These are phyloP conservation scores for Plusia festucae DNA, from an alignment of 2,888 invertebrate genomes.

Conservation along the genomic window DNA sequence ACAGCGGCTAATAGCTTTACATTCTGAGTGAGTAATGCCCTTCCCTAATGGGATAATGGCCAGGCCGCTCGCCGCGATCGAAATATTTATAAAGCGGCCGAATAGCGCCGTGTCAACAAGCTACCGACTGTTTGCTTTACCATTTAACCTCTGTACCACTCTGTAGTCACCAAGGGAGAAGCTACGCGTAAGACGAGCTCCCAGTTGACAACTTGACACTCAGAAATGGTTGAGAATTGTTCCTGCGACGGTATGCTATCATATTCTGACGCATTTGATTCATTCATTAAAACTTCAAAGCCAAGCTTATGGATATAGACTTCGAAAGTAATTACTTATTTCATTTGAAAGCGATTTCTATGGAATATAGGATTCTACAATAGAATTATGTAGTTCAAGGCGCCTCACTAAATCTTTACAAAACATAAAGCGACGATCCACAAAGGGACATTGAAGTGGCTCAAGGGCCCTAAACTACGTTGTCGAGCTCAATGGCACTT, in stretches of 20 bases:
- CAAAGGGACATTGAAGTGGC: constrained; percentile 75
- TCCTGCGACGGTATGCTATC: constrained; percentile 32
- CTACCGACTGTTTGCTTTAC: constrained; percentile 81
- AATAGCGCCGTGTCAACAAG: constrained; percentile 83
- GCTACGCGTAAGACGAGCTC: constrained; percentile 64
- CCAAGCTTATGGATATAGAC: too few relatives aligned
- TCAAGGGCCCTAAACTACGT: constrained; percentile 74
- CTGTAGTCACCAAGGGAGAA: constrained; percentile 69
- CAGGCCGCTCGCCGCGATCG: constrained; percentile 72
- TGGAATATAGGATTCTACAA: background rate
- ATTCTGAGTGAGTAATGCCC: constrained; percentile 85
- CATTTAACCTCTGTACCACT: constrained; percentile 74
- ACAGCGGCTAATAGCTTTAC: constrained; percentile 77
- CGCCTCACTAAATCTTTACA: constrained; percentile 66
- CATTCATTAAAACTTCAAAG: constrained; percentile 5
- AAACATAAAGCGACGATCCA: constrained; percentile 71
- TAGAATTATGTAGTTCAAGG: constrained; percentile 16
- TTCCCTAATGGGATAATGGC: constrained; percentile 87
- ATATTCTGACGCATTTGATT: constrained; percentile 28
- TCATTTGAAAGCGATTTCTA: background rate
- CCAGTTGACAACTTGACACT: constrained; percentile 43
- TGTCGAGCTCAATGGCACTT: constrained; percentile 75
- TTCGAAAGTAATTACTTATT: background rate
- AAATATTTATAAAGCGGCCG: constrained; percentile 86
- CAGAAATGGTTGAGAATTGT: constrained; percentile 47